Evolutionary conservation across 2,113 vertebrate species (phyloP).

Genomic region (Hemiprocne comata): DNA sequence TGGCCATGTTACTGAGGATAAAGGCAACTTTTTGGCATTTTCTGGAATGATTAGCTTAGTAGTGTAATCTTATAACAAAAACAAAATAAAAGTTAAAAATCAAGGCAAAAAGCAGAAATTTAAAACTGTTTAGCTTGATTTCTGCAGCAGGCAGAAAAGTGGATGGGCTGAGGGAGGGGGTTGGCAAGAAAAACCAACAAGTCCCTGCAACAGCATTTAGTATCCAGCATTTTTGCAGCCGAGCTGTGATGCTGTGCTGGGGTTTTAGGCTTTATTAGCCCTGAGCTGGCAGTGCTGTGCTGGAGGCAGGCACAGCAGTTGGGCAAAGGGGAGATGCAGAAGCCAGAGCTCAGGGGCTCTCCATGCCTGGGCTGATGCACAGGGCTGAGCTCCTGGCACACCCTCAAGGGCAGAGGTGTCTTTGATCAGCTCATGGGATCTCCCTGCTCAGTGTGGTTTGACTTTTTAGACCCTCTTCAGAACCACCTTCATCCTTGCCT

Average conservation of each 20-base stretch:
- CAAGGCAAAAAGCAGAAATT: not conserved
- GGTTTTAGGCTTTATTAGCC: not conserved
- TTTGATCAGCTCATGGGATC: not conserved
- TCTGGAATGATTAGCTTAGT: not conserved
- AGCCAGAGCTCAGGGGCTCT: not conserved
- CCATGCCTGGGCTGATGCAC: too few species aligned
- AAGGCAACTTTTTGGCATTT: not conserved
- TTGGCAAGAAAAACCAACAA: not conserved
- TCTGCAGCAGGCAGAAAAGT: not conserved
- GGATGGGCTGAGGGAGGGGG: not conserved
- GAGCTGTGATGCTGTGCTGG: not conserved
- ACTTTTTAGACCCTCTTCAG: not conserved
- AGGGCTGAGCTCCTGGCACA: not conserved
- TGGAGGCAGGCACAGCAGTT: not conserved
- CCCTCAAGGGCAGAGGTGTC: accelerated
- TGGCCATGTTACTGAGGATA: not conserved
- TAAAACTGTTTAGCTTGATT: not conserved
- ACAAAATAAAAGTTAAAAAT: not conserved
- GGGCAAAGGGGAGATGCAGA: not conserved
- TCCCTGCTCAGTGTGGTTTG: not conserved
- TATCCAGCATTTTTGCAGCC: not conserved
- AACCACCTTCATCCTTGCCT: not conserved
- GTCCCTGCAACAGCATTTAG: not conserved
- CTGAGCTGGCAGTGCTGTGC: accelerated
- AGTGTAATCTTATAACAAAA: accelerated